Conservation (phyloP, 2,113 vertebrate species). For the Strix uralensis region DNA sequence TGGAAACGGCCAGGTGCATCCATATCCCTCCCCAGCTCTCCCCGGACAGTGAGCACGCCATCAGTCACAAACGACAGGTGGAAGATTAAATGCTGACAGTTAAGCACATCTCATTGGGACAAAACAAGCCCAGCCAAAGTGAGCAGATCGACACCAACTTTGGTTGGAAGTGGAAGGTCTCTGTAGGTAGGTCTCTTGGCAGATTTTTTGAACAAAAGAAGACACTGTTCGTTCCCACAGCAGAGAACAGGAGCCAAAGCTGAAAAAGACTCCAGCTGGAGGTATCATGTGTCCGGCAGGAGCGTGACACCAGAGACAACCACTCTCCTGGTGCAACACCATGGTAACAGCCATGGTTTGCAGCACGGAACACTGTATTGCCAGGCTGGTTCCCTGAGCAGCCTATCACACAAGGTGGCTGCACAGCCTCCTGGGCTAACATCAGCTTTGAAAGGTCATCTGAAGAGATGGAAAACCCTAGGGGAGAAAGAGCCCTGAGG, state of each 20-base stretch:
- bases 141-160: neutral
- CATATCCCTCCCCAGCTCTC: neutral
- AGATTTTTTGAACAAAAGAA: neutral
- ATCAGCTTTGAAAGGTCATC: neutral
- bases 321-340: neutral
- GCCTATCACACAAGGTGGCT: neutral
- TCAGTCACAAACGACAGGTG: neutral
- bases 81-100: neutral
- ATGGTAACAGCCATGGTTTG: neutral
- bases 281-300: neutral
- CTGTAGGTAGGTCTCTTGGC: neutral
- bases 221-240: neutral
- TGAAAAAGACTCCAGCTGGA: neutral
- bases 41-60: fast-evolving
- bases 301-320: neutral
- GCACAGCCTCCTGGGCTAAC: neutral
- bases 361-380: neutral
- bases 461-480: neutral
- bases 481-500: neutral
- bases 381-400: neutral
- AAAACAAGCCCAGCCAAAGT: neutral
- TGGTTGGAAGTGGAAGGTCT: neutral
- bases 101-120: neutral
- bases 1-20: neutral
- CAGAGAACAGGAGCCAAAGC: neutral